Conservation (phyloP, 2,888 invertebrate species). For the Panopea generosa region DNA sequence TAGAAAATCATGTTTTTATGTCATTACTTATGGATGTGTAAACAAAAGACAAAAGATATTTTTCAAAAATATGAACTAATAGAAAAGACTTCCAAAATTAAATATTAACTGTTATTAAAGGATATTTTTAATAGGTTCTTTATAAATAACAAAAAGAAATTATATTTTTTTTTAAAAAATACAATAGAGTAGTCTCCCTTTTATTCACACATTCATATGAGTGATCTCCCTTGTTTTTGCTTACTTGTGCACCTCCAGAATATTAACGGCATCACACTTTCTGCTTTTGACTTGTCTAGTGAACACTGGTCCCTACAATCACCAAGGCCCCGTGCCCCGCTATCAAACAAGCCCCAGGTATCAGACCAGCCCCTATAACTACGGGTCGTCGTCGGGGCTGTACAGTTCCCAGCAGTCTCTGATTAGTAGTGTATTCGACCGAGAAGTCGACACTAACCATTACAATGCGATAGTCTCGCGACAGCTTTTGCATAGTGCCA, state of each 20-base stretch:
- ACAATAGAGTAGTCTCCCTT: too few species aligned
- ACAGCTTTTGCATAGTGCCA: conserved; percentile 66
- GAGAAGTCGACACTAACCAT: conserved; percentile 40
- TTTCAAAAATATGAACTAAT: too few species aligned
- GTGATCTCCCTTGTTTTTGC: neutral
- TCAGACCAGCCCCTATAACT: conserved; percentile 29
- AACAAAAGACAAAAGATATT: too few species aligned
- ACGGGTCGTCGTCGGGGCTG: conserved; percentile 38
- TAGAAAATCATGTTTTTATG: conserved; percentile 1
- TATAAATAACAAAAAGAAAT: neutral
- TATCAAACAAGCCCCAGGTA: too few species aligned
- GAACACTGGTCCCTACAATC: conserved; percentile 38
- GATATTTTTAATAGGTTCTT: neutral
- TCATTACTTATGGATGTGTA: neutral
- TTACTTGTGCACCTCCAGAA: conserved; percentile 1
- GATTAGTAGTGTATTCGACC: conserved; percentile 62
- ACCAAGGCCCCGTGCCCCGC: conserved; percentile 18
- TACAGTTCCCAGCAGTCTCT: conserved; percentile 61
- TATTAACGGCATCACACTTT: conserved; percentile 41
- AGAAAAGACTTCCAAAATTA: too few species aligned
- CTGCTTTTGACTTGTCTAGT: conserved; percentile 54
- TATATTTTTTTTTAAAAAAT: neutral
- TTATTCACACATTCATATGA: neutral
- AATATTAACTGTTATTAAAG: neutral
- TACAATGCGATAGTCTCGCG: conserved; percentile 69